Base-by-base conservation (phyloP, 2,888 invertebrate genomes). In the Latheticus oryzae region DNA sequence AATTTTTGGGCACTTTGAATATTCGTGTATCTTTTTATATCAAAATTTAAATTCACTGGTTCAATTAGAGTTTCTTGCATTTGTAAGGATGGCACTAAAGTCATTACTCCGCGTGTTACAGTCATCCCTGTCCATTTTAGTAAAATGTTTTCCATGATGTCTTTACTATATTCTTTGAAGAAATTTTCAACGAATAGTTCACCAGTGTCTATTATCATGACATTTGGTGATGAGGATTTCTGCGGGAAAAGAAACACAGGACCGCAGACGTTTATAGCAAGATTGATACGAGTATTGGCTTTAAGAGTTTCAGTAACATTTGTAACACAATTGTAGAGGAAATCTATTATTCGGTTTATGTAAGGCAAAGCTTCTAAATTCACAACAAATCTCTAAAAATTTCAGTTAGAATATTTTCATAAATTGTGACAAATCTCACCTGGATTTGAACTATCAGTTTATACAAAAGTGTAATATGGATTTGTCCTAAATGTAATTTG, bases 61-160 rank as follows among this genome's bases (percentile, higher is more conserved):
- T 92, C 92, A 5, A 93, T 77, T 24, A 92, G 87, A 1, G 88
- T 87, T 76, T 91, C 91, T 85, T 89, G 89, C 62, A 88, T 86
- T 78, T 91, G 88, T 58, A 91, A 76, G 13, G 85, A 85, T 0
- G 89, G 88, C 16, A 87, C 86, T 12, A 91, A 73, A 0, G 88
- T 87, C 87, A 89, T 89, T 4, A 89, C 85, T 1, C 88, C 89
- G 62, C 89, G 78, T 0, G 85, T 85, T 11, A 92, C 77, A 12
- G 87, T 88, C 47, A 90, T 80, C 23, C 86, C 84, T 60, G 84
- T 86, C 19, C 91, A 79, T 71, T 88, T 87, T 21, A 89, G 76
- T 38, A 91, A 76, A 57, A 90, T 84, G 68, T 90, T 90, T 75
- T 91, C 90, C 7, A 88, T 83, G 13, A 86, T 80, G 1, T 83